Evolutionary conservation across 23 tunicate genomes (phyloP), one percentile per base, ranked within the genome.

Genomic region (Aplidium turbinatum): DNA sequence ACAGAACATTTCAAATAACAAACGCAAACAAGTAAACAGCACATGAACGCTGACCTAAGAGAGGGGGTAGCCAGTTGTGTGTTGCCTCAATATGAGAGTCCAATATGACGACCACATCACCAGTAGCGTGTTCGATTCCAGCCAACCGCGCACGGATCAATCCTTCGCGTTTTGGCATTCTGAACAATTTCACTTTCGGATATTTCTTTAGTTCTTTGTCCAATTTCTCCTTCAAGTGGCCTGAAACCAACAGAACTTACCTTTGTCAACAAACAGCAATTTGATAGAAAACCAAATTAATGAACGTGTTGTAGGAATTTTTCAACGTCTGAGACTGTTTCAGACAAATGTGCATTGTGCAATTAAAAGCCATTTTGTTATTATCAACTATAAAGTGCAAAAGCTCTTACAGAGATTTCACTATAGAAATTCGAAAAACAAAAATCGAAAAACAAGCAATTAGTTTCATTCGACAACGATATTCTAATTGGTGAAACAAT

Each of bases 51-150:
- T 62, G 23, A 83, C 89, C 91, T 50, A 86, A 34, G 38, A 79
- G 35, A 1, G 85, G 95, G 0, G 95, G 95, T 19, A 87, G 54
- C 95, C 95, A 87, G 78, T 87, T 87, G 76, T 87, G 68, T 20
- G 87, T 75, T 35, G 75, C 95, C 67, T 87, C 95, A 3, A 87
- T 76, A 52, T 87, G 95, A 2, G 95, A 87, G 51, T 87, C 95
- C 2, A 87, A 54, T 35, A 87, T 87, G 13, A 87, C 78, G 22
- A 87, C 55, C 1, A 65, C 76, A 30, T 87, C 60, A 1, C 95
- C 95, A 3, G 50, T 55, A 19, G 95, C 95, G 16, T 47, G 55
- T 9, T 81, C 28, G 5, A 87, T 72, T 0, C 95, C 95, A 66
- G 78, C 52, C n/a, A 87, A 29, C 21, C 95, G 61, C 13, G 86